phyloP scores from a whole-genome alignment of 2,888 invertebrate species.

The Heteropelma amictum region DNA sequence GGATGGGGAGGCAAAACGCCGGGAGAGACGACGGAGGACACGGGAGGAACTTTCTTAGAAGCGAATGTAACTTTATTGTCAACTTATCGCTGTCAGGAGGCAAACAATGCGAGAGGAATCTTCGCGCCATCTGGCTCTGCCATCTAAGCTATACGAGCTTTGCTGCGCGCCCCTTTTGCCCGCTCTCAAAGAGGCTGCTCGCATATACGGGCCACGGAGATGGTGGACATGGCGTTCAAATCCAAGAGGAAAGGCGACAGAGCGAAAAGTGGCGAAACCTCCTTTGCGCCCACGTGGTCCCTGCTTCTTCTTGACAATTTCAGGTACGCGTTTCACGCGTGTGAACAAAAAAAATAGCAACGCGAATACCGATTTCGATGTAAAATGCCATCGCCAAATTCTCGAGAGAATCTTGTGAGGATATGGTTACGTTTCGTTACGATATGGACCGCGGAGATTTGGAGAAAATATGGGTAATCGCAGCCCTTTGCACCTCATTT shows the following conservation, averaged over 20 bases:
- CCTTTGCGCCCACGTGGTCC: background rate
- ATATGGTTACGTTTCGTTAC: too few relatives aligned
- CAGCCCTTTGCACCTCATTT: too few relatives aligned
- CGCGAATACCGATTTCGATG: too few relatives aligned
- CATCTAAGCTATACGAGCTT: slow-evolving; percentile 60
- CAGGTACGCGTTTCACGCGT: too few relatives aligned
- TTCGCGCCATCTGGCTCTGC: slow-evolving; percentile 72
- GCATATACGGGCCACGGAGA: background rate
- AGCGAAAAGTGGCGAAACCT: background rate
- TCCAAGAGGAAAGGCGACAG: slow-evolving; percentile 12
- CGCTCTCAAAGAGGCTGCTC: background rate
- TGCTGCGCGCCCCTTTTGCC: slow-evolving; percentile 33
- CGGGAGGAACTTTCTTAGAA: slow-evolving; percentile 69
- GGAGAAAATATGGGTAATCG: too few relatives aligned
- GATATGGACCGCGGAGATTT: too few relatives aligned
- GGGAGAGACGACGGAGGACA: slow-evolving; percentile 48
- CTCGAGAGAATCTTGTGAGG: too few relatives aligned
- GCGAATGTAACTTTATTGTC: slow-evolving; percentile 77
- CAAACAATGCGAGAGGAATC: slow-evolving; percentile 73
- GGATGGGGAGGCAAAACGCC: slow-evolving; percentile 22
- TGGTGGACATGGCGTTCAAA: slow-evolving; percentile 9
- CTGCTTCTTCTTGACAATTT: too few relatives aligned
- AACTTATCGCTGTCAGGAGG: slow-evolving; percentile 76
- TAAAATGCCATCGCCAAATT: too few relatives aligned
- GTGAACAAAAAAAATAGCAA: too few relatives aligned